Conservation (phyloP, 2,888 invertebrate genomes). For the Isotomurus palustris region DNA sequence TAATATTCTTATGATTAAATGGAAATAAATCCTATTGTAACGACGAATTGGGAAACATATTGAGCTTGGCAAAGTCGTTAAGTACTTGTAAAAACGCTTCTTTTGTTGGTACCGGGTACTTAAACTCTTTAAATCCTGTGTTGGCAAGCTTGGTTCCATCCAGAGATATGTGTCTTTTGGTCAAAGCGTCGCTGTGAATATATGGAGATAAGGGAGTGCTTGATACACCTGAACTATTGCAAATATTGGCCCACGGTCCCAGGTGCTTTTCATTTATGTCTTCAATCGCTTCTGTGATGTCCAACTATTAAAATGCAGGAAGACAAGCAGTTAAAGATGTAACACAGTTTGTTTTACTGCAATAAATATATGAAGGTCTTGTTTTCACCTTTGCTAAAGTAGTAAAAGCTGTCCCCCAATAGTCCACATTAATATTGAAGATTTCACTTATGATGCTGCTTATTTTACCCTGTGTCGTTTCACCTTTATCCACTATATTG, state of each 20-base stretch:
- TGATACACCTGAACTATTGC: slow-evolving; percentile 65
- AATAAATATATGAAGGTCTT: neutral
- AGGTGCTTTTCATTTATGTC: slow-evolving; percentile 92
- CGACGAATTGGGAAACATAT: slow-evolving; percentile 70
- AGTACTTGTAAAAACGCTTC: slow-evolving; percentile 65
- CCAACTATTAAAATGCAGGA: slow-evolving; percentile 56
- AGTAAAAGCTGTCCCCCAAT: slow-evolving; percentile 76
- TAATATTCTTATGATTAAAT: no score
- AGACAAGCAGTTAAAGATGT: neutral
- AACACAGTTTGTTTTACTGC: neutral
- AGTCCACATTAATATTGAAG: slow-evolving; percentile 80
- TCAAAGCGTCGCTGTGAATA: slow-evolving; percentile 74
- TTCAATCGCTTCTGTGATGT: slow-evolving; percentile 74
- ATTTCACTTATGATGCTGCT: slow-evolving; percentile 74
- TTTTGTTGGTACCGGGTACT: slow-evolving; percentile 61
- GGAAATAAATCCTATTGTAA: no score
- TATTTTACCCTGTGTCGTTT: slow-evolving; percentile 79
- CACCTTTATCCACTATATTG: slow-evolving; percentile 76
- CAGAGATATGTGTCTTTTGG: slow-evolving; percentile 73
- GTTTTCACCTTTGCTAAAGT: slow-evolving; percentile 67
- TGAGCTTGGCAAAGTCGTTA: slow-evolving; percentile 74
- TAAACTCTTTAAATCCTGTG: slow-evolving; percentile 57
- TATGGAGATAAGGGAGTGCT: slow-evolving; percentile 87
- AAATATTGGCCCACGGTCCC: slow-evolving; percentile 84
- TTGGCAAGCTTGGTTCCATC: slow-evolving; percentile 63